phyloP scores from a whole-genome alignment of 1,140 invertebrate species.

The Oppia nitens region DNA sequence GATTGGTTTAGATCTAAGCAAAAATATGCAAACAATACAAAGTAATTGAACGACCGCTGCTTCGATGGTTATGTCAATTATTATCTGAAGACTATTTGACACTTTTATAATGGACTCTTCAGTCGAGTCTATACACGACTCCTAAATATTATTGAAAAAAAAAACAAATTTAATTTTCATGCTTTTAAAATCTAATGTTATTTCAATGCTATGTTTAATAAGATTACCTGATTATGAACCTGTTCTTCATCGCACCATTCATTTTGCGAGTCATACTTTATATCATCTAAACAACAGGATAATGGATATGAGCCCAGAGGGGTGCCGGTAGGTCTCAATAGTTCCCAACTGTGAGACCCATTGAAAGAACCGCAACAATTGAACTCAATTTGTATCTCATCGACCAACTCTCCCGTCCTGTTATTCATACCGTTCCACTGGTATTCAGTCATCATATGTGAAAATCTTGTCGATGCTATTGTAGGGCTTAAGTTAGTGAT shows the following conservation, averaged over 20 bases:
- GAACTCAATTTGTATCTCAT: background rate
- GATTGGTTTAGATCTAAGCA: background rate
- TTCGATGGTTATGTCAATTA: background rate
- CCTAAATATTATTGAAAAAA: background rate
- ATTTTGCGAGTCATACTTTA: background rate
- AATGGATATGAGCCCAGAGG: background rate
- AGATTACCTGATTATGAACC: background rate
- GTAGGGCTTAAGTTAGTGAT: background rate
- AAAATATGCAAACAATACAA: background rate
- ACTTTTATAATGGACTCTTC: background rate
- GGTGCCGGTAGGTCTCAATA: background rate
- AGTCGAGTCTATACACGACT: background rate
- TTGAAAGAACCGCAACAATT: background rate
- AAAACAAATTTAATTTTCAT: background rate
- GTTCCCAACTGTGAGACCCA: background rate
- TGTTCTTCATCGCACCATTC: background rate
- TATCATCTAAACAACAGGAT: background rate
- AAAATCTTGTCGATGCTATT: background rate
- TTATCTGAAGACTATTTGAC: background rate
- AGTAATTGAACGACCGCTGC: background rate
- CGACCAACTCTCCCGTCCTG: background rate
- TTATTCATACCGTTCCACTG: background rate
- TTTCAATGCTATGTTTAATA: background rate
- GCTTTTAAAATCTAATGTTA: background rate
- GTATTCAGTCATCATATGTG: background rate